These are phyloP conservation scores for Rhynchotus rufescens DNA, from an alignment of 2,797 vertebrate species.

Conservation along the genomic window DNA sequence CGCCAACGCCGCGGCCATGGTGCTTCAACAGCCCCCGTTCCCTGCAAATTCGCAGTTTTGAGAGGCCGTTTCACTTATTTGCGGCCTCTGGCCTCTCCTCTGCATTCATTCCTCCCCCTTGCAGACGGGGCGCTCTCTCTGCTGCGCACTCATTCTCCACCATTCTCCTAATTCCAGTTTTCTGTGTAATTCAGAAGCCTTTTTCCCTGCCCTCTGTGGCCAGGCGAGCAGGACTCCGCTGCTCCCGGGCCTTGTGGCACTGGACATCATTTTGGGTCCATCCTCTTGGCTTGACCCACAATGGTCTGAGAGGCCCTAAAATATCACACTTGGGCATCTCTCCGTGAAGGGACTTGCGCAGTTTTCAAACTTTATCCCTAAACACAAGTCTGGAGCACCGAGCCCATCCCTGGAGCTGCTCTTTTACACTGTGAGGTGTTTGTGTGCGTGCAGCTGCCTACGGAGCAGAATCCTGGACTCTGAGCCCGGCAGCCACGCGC, in stretches of 20 bases:
- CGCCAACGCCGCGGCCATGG: too few relatives aligned
- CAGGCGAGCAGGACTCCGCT: too few relatives aligned
- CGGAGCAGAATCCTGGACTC: not conserved
- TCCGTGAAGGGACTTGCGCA: not conserved
- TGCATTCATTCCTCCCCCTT: not conserved
- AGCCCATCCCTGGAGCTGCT: not conserved
- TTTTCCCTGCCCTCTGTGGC: too few relatives aligned
- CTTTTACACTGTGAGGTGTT: not conserved
- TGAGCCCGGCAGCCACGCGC: not conserved
- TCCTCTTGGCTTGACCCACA: not conserved
- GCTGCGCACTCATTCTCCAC: too few relatives aligned
- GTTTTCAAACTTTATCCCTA: not conserved
- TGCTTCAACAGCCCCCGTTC: not conserved
- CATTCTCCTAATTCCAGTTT: not conserved
- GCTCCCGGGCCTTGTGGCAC: too few relatives aligned
- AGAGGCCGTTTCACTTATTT: slow-evolving; percentile 26
- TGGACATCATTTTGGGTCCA: not conserved
- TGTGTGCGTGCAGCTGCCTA: not conserved
- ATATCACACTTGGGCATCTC: not conserved
- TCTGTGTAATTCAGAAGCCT: too few relatives aligned
- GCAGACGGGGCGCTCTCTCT: not conserved
- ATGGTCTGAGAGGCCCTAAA: not conserved
- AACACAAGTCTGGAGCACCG: not conserved
- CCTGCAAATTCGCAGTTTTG: not conserved
- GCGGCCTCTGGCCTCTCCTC: not conserved